These are phyloP conservation scores for Ciconia boyciana DNA, from an alignment of 2,113 vertebrate species.

Conservation along the genomic window DNA sequence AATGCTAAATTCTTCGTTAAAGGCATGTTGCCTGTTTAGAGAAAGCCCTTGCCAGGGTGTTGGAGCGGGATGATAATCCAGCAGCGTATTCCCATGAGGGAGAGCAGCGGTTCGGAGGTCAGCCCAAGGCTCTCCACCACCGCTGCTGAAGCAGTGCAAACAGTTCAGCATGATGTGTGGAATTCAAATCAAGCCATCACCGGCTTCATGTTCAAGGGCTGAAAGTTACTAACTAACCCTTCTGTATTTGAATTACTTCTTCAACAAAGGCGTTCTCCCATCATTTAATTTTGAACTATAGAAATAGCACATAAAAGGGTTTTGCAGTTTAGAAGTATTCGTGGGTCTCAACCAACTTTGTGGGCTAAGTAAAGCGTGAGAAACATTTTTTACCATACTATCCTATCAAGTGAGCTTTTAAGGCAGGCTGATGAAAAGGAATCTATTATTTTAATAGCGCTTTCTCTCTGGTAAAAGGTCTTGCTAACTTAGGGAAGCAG, in stretches of 20 bases:
- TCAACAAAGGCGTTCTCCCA: not conserved
- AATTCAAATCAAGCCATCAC: not conserved
- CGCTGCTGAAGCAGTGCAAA: not conserved
- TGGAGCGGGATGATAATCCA: not conserved
- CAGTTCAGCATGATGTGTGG: not conserved
- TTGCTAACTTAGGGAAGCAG: not conserved
- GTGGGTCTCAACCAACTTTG: not conserved
- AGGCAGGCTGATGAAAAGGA: constrained; percentile 1
- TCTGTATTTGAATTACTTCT: not conserved
- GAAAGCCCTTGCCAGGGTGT: not conserved
- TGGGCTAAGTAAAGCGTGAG: not conserved
- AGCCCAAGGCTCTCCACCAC: not conserved
- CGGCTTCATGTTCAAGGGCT: not conserved
- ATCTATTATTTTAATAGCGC: constrained; percentile 30
- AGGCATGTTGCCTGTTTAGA: not conserved
- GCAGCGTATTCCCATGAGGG: accelerated
- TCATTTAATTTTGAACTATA: not conserved
- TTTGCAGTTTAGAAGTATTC: not conserved
- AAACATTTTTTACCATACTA: not conserved
- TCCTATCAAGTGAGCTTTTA: constrained; percentile 15
- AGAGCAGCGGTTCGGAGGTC: not conserved
- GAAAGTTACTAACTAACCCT: not conserved
- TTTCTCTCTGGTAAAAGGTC: constrained; percentile 23
- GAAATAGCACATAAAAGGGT: not conserved
- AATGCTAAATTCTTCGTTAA: not conserved